Evolutionary conservation across 2,113 vertebrate species (phyloP).

Genomic region (Nothobranchius furzeri): DNA sequence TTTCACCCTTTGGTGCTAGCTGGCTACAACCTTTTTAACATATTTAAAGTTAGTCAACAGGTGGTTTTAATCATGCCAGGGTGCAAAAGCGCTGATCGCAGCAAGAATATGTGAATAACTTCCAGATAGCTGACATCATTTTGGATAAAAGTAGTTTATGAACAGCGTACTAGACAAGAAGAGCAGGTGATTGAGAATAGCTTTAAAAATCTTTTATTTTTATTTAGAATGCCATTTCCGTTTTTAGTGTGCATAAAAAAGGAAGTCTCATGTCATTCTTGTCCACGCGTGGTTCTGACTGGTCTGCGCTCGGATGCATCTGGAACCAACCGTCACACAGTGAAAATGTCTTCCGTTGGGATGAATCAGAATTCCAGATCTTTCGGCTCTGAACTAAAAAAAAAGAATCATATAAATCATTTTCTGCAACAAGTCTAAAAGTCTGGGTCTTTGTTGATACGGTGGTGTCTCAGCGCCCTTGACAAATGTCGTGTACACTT

Average conservation of each 20-base stretch:
- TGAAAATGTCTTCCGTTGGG: neutral
- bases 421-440: conserved; percentile 2
- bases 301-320: neutral
- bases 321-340: neutral
- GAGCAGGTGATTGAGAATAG: too few relatives aligned
- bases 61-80: too few relatives aligned
- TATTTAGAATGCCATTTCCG: neutral
- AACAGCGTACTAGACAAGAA: too few relatives aligned
- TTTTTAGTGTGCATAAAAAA: neutral
- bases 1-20: too few relatives aligned
- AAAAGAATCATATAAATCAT: neutral
- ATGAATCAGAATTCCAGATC: neutral
- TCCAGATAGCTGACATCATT: too few relatives aligned
- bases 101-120: too few relatives aligned
- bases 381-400: neutral
- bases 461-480: neutral
- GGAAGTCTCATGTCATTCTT: neutral
- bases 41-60: too few relatives aligned
- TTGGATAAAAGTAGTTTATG: too few relatives aligned
- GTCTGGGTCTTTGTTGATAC: neutral
- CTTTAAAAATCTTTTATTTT: neutral
- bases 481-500: neutral
- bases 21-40: too few relatives aligned
- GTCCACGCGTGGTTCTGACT: too few relatives aligned
- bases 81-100: too few relatives aligned